A percentile compares a stretch with the other conserved stretches of the same genome.
Evolutionary conservation across 64 coral and sea anemone species (phyloP).

Genomic region (Montipora sp.): DNA sequence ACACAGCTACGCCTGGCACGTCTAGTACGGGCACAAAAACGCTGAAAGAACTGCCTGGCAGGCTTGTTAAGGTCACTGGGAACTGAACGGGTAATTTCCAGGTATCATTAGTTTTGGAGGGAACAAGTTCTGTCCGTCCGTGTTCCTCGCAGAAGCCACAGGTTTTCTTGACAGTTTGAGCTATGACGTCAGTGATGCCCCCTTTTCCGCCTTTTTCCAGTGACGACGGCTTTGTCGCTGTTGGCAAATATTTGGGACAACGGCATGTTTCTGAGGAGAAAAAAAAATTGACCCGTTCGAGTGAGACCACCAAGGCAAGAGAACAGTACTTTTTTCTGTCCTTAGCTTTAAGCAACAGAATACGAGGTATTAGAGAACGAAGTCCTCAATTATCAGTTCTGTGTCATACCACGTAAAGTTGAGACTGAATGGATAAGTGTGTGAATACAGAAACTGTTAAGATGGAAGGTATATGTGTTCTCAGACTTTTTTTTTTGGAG

Average conservation of each 20-base stretch:
- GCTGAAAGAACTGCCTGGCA: neutral
- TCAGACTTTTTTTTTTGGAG: too few relatives aligned
- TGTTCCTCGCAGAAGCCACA: conserved; percentile 10
- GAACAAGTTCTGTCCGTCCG: neutral
- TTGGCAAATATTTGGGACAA: conserved; percentile 11
- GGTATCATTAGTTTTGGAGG: neutral
- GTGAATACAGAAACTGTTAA: too few relatives aligned
- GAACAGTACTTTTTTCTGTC: too few relatives aligned
- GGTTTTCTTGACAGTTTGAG: neutral
- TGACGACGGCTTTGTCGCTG: neutral
- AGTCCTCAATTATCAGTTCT: too few relatives aligned
- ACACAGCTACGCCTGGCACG: conserved; percentile 14
- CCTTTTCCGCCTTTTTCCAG: neutral
- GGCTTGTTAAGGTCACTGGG: neutral
- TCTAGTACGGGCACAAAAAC: conserved; percentile 31
- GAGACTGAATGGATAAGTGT: too few relatives aligned
- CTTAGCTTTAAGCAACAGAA: too few relatives aligned
- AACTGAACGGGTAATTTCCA: neutral
- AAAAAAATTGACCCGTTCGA: neutral
- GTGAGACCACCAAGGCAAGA: too few relatives aligned
- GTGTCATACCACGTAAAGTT: too few relatives aligned
- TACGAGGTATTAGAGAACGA: too few relatives aligned
- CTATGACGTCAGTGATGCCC: conserved; percentile 2
- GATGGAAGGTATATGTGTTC: too few relatives aligned
- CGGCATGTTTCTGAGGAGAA: conserved; percentile 4